Evolutionary conservation across 2,113 vertebrate species (phyloP).

Genomic region (Geococcyx californianus): DNA sequence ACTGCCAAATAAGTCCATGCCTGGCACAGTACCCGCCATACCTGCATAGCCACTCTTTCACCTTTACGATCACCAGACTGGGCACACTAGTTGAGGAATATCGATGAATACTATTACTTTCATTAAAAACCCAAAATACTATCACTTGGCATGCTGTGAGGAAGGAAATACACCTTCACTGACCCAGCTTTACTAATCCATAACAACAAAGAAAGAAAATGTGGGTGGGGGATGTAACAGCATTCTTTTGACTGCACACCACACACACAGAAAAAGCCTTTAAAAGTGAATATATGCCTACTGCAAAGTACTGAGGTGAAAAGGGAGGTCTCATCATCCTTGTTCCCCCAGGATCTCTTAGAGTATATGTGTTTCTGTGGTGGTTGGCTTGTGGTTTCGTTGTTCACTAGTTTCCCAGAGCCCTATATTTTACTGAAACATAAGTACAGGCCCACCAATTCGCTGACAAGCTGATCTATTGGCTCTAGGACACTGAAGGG

Average conservation of each 20-base stretch:
- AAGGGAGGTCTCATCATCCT: neutral
- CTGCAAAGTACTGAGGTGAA: neutral
- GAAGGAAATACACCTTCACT: neutral
- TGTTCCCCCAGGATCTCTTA: neutral
- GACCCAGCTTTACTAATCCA: neutral
- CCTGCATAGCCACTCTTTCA: neutral
- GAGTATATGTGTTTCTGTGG: neutral
- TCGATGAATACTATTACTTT: neutral
- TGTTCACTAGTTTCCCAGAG: slow-evolving; percentile 49
- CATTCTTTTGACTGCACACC: neutral
- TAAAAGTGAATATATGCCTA: neutral
- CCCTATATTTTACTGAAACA: slow-evolving; percentile 25
- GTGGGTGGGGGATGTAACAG: neutral
- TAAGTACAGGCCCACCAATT: slow-evolving; percentile 69
- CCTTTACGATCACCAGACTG: accelerated
- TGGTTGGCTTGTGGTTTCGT: neutral
- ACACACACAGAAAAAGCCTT: neutral
- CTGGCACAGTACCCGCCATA: neutral
- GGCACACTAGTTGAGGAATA: accelerated
- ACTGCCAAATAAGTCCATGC: accelerated
- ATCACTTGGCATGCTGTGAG: neutral
- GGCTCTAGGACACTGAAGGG: slow-evolving; percentile 72
- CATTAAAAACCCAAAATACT: neutral
- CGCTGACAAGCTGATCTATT: slow-evolving; percentile 72
- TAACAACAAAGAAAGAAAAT: slow-evolving; percentile 19